Conservation (phyloP, 2,113 vertebrate species). For the Pyrgilauda ruficollis region DNA sequence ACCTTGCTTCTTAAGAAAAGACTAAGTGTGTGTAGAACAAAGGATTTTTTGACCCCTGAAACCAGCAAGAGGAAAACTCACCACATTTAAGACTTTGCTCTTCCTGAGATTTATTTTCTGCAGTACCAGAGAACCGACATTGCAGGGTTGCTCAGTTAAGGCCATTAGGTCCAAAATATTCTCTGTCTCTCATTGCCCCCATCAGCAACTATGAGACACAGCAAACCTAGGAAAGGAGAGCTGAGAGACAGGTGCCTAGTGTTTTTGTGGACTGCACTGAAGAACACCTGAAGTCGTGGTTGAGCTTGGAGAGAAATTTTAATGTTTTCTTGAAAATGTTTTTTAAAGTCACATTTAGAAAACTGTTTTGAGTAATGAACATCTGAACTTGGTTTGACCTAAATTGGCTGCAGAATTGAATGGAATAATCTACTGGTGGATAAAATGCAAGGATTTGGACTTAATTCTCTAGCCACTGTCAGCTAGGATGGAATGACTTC, state of each 20-base stretch:
- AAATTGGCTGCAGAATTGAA: conserved; percentile 5
- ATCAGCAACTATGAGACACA: not conserved
- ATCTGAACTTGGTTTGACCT: not conserved
- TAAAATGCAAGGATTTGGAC: conserved; percentile 20
- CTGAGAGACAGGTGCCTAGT: not conserved
- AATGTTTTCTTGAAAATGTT: not conserved
- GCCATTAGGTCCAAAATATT: not conserved
- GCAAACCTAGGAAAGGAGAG: not conserved
- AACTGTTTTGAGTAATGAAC: not conserved
- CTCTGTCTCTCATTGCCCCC: not conserved
- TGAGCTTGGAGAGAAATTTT: not conserved
- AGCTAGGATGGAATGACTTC: conserved; percentile 2
- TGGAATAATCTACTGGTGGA: not conserved
- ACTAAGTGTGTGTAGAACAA: not conserved
- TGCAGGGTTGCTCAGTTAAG: not conserved
- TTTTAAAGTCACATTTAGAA: not conserved
- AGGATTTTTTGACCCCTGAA: not conserved
- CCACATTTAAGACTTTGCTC: not conserved
- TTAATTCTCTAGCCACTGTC: conserved; percentile 6
- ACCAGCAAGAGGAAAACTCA: not conserved
- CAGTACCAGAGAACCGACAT: not conserved
- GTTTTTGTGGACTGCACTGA: not conserved
- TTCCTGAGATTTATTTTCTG: not conserved
- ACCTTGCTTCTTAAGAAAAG: not conserved
- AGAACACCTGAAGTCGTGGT: not conserved